Evolutionary conservation across 2,888 invertebrate species (phyloP).

Genomic region (Lypha dubia): DNA sequence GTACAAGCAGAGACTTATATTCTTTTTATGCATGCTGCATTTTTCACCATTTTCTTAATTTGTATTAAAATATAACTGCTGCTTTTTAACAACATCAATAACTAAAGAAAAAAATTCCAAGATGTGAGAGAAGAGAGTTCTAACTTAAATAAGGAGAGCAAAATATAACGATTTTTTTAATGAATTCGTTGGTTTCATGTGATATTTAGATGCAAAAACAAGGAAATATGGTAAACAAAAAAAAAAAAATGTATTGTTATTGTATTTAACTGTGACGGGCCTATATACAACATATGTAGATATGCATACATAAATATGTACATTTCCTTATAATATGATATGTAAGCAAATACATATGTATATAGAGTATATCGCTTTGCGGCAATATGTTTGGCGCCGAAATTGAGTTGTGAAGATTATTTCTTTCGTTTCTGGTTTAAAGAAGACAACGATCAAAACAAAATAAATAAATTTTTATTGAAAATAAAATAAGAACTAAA

Average conservation of each 20-base stretch:
- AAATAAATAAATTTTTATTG: conserved; percentile 37
- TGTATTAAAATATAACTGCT: neutral
- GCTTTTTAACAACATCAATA: neutral
- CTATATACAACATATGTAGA: too few relatives aligned
- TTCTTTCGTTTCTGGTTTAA: conserved; percentile 1
- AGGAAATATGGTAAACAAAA: conserved; percentile 27
- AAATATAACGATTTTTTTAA: neutral
- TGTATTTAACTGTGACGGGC: neutral
- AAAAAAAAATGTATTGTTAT: neutral
- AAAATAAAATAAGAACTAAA: neutral
- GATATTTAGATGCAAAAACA: neutral
- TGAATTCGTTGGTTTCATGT: neutral
- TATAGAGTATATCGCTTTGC: neutral
- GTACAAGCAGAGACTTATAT: conserved; percentile 30
- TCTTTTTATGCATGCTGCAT: conserved; percentile 20
- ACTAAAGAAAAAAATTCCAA: neutral
- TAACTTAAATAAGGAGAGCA: conserved; percentile 14
- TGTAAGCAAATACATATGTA: conserved; percentile 17
- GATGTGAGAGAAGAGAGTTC: conserved; percentile 7
- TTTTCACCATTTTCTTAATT: conserved; percentile 1
- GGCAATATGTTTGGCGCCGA: conserved; percentile 46
- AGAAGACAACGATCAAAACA: conserved; percentile 63
- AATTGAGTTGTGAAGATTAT: neutral
- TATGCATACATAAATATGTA: too few relatives aligned
- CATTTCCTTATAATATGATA: neutral